Evolutionary conservation across 1,140 invertebrate genomes (phyloP).

Genomic region (Xylocopa sonorina): DNA sequence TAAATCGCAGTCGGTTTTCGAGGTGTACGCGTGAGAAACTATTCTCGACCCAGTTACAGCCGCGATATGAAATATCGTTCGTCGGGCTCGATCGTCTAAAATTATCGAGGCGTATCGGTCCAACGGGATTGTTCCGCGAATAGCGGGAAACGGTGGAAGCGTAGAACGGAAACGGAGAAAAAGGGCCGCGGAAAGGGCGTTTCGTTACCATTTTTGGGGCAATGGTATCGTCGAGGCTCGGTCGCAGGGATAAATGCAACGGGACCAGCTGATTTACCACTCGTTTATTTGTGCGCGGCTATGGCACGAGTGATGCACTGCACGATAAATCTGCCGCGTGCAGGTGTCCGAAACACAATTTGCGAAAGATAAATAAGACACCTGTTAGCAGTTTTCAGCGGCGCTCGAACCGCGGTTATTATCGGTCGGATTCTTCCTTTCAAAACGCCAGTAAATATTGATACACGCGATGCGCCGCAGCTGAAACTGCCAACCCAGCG

Average conservation of each 20-base stretch:
- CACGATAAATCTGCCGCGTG: constrained; percentile 35
- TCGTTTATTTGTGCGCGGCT: constrained; percentile 20
- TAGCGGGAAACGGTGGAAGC: accelerated
- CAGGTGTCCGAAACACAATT: constrained; percentile 12
- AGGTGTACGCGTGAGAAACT: constrained; percentile 22
- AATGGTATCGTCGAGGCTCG: too few relatives aligned
- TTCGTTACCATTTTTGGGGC: too few relatives aligned
- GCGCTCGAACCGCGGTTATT: too few relatives aligned
- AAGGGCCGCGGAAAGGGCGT: too few relatives aligned
- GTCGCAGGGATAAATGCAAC: too few relatives aligned
- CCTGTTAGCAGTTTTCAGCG: constrained; percentile 43
- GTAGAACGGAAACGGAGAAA: too few relatives aligned
- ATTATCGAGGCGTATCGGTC: constrained; percentile 5
- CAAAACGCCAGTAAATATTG: constrained; percentile 12
- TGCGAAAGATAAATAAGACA: constrained; percentile 36
- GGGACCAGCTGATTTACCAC: not conserved
- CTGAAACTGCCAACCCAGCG: not conserved
- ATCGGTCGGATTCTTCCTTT: not conserved
- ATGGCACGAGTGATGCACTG: constrained; percentile 14
- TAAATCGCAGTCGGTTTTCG: constrained; percentile 36
- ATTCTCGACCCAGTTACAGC: constrained; percentile 39
- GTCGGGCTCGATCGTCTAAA: constrained; percentile 20
- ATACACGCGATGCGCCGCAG: not conserved
- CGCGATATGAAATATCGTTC: constrained; percentile 31
- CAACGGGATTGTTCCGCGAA: not conserved